phyloP scores from a whole-genome alignment of 2,113 vertebrate genomes.

The Tylochromis polylepis region DNA sequence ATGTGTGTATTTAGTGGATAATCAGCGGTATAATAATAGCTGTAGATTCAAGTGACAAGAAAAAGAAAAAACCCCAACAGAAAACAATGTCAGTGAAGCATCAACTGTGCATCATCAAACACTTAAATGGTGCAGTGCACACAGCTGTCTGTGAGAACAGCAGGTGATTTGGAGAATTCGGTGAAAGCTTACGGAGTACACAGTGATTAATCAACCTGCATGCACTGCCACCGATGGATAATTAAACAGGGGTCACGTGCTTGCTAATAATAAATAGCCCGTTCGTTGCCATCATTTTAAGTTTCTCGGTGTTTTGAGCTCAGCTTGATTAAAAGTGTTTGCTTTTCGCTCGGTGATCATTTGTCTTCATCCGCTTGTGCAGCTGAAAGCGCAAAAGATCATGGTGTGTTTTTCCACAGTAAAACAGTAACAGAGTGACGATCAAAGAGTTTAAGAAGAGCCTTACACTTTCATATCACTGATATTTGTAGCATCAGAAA shows the following conservation, averaged over 20 bases:
- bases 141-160: background rate
- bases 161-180: background rate
- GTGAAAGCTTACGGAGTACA: background rate
- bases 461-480: background rate
- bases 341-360: background rate
- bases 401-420: background rate
- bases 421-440: background rate
- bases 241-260: background rate
- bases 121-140: background rate
- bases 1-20: background rate
- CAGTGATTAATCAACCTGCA: conserved; percentile 1
- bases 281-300: background rate
- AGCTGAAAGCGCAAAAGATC: background rate
- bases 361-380: background rate
- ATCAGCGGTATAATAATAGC: background rate
- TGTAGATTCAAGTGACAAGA: background rate
- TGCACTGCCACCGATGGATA: background rate
- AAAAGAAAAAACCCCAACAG: background rate
- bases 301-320: background rate
- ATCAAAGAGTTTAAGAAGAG: background rate
- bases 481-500: background rate
- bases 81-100: background rate
- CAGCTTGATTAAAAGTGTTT: background rate
- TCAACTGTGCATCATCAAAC: background rate
- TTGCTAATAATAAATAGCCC: background rate